Evolutionary conservation across 2,888 invertebrate genomes (phyloP).

Genomic region (Nymphalis c-album): DNA sequence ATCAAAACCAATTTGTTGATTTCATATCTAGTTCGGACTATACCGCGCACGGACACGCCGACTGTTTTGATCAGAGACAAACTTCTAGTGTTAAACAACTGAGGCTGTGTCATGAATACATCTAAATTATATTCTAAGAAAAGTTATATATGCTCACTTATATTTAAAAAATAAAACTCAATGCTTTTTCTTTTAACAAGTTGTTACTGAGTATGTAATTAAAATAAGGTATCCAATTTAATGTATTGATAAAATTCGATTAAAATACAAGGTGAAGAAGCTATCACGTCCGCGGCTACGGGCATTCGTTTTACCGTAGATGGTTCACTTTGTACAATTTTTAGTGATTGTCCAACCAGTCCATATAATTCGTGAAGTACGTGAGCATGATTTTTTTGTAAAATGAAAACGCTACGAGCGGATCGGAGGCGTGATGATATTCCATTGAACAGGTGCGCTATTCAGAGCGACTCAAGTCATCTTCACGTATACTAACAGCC

Average conservation of each 20-base stretch:
- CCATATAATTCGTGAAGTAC: constrained; percentile 75
- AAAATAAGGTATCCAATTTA: neutral
- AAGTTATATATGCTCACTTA: neutral
- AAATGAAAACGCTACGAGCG: constrained; percentile 46
- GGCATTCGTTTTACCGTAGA: constrained; percentile 50
- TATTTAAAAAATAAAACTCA: neutral
- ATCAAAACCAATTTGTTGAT: constrained; percentile 62
- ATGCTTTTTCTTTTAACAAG: neutral
- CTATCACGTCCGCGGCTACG: constrained; percentile 48
- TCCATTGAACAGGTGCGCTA: constrained; percentile 65
- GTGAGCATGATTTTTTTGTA: constrained; percentile 70
- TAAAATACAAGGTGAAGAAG: constrained; percentile 67
- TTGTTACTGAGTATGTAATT: neutral
- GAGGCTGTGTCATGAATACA: neutral
- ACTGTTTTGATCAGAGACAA: neutral
- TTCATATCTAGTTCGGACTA: constrained; percentile 44
- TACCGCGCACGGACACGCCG: constrained; percentile 5
- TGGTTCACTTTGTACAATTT: constrained; percentile 71
- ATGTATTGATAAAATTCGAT: constrained; percentile 46
- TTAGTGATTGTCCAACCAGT: constrained; percentile 61
- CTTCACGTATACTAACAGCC: constrained; percentile 53
- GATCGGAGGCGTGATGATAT: constrained; percentile 63
- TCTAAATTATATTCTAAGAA: neutral
- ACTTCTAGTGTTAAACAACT: neutral
- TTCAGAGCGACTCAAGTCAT: constrained; percentile 53